A percentile compares a stretch with the other conserved stretches of the same genome.
These are phyloP conservation scores for Oncorhynchus masou DNA, from an alignment of 2,113 vertebrate genomes.

Conservation along the genomic window DNA sequence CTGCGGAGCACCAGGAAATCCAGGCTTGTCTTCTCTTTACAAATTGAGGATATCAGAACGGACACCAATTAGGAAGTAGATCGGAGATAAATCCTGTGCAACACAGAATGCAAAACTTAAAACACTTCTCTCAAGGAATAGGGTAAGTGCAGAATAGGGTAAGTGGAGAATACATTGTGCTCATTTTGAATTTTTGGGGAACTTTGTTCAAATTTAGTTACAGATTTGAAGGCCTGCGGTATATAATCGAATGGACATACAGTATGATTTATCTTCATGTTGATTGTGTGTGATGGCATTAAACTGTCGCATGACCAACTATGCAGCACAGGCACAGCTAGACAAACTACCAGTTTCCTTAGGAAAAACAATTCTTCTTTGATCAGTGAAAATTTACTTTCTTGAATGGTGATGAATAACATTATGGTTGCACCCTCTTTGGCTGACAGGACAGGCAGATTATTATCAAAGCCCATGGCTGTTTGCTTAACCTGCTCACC, in stretches of 20 bases:
- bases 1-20: slow-evolving; percentile 31
- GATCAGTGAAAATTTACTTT: slow-evolving; percentile 12
- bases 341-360: slow-evolving; percentile 35
- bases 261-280: neutral
- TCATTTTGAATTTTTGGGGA: neutral
- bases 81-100: neutral
- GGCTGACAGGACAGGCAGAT: slow-evolving; percentile 37
- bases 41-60: neutral
- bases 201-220: neutral
- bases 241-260: neutral
- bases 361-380: slow-evolving; percentile 60
- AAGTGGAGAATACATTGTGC: neutral
- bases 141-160: neutral
- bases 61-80: slow-evolving; percentile 38
- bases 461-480: slow-evolving; percentile 57
- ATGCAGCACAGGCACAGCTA: neutral
- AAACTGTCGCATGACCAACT: neutral
- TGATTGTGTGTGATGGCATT: neutral
- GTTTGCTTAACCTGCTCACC: slow-evolving; percentile 76
- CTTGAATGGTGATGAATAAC: slow-evolving; percentile 16
- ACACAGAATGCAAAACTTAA: neutral
- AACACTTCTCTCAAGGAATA: neutral
- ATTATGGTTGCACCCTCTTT: slow-evolving; percentile 14
- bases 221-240: neutral
- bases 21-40: slow-evolving; percentile 10